Conservation (phyloP, 2,888 invertebrate species). For the Patella pellucida region DNA sequence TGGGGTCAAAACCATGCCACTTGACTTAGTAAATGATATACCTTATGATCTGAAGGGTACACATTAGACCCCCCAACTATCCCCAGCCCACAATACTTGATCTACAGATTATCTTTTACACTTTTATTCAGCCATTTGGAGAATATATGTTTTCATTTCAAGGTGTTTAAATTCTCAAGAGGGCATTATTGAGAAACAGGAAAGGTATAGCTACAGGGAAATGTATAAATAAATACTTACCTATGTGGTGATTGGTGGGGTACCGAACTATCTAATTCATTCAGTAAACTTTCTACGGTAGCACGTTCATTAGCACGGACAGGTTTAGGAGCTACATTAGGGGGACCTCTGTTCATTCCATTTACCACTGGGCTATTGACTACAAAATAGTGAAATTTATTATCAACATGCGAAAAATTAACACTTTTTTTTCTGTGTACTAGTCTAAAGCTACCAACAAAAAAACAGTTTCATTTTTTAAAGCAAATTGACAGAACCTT, state of each 20-base stretch:
- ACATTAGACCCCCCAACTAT: no score
- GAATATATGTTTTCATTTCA: no score
- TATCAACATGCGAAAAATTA: neutral
- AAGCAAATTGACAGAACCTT: no score
- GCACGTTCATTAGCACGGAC: conserved; percentile 75
- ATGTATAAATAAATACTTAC: conserved; percentile 23
- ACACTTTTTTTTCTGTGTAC: neutral
- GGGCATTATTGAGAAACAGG: no score
- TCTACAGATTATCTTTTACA: no score
- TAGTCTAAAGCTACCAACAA: neutral
- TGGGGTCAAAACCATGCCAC: no score
- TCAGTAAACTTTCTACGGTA: conserved; percentile 89
- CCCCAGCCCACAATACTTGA: no score
- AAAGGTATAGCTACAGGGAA: neutral
- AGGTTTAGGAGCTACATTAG: conserved; percentile 58
- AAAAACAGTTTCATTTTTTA: neutral
- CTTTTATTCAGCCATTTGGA: no score
- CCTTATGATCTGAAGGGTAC: no score
- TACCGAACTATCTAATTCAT: conserved; percentile 78
- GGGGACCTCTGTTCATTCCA: conserved; percentile 28
- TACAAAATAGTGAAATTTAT: neutral
- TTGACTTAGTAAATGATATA: no score
- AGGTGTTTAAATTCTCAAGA: no score
- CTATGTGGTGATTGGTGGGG: conserved; percentile 39
- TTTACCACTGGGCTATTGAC: conserved; percentile 18